Evolutionary conservation across 2,888 invertebrate genomes (phyloP).

Genomic region (Aradus depressus): DNA sequence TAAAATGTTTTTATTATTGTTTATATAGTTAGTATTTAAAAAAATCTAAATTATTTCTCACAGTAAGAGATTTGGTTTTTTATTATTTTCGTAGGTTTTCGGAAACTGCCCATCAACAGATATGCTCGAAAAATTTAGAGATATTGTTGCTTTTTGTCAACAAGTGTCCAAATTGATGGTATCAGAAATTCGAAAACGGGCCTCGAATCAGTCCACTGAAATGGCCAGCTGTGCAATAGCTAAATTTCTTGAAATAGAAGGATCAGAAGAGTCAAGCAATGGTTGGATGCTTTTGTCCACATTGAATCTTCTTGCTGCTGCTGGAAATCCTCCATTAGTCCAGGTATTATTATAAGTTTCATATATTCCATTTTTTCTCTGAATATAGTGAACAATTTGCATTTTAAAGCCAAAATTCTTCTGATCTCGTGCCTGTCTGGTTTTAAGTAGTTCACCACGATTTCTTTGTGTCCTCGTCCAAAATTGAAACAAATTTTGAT

Average conservation of each 20-base stretch:
- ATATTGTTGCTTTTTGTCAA: slow-evolving; percentile 85
- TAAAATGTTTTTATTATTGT: too few relatives aligned
- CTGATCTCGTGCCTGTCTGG: too few relatives aligned
- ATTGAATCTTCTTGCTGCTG: slow-evolving; percentile 81
- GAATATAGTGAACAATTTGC: too few relatives aligned
- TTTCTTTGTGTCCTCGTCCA: too few relatives aligned
- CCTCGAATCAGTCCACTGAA: slow-evolving; percentile 91
- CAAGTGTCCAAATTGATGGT: slow-evolving; percentile 94
- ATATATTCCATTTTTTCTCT: too few relatives aligned
- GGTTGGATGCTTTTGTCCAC: slow-evolving; percentile 93
- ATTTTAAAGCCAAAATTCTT: too few relatives aligned
- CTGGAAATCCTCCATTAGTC: slow-evolving; percentile 78
- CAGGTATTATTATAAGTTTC: slow-evolving; percentile 56
- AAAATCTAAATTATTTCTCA: too few relatives aligned
- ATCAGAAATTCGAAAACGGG: slow-evolving; percentile 85
- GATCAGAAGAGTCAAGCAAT: slow-evolving; percentile 85
- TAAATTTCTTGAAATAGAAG: slow-evolving; percentile 90
- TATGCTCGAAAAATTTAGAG: slow-evolving; percentile 96
- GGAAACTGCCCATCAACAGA: slow-evolving; percentile 86
- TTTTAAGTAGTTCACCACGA: too few relatives aligned
- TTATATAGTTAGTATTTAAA: too few relatives aligned
- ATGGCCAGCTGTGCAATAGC: slow-evolving; percentile 95
- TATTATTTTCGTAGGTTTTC: slow-evolving; percentile 58
- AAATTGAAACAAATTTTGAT: too few relatives aligned
- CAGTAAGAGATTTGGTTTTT: too few relatives aligned